These are phyloP conservation scores for Ctenosaura bakeri DNA, from an alignment of 2,797 vertebrate species.

Conservation along the genomic window DNA sequence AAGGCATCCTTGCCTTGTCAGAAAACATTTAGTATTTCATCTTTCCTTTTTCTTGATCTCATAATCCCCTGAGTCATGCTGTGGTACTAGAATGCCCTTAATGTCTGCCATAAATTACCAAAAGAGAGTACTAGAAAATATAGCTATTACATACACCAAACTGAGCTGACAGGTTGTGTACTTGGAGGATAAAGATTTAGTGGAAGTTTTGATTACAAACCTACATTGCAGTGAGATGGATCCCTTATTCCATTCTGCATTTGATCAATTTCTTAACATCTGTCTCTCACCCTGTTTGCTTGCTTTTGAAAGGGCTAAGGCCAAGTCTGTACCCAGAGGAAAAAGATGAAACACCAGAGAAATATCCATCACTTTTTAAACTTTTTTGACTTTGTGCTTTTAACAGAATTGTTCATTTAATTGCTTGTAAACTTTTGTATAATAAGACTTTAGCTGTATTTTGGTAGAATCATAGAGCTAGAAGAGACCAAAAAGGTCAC, in stretches of 20 bases:
- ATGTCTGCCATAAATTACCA: neutral
- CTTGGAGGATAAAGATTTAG: constrained; percentile 23
- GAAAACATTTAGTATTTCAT: constrained; percentile 35
- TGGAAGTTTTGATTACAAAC: constrained; percentile 30
- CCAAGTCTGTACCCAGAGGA: neutral
- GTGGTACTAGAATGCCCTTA: constrained; percentile 28
- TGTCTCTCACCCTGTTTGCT: neutral
- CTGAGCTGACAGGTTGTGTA: constrained; percentile 24
- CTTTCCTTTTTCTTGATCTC: constrained; percentile 37
- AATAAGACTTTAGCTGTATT: too few species aligned
- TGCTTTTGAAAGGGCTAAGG: constrained; percentile 12
- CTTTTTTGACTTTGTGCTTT: too few species aligned
- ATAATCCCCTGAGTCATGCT: constrained; percentile 49
- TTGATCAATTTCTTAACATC: neutral
- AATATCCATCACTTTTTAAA: neutral
- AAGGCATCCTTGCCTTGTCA: constrained; percentile 30
- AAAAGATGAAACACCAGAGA: constrained; percentile 3
- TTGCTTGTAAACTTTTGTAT: too few species aligned
- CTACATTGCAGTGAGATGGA: neutral
- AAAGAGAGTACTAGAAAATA: constrained; percentile 27
- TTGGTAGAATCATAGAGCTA: too few species aligned
- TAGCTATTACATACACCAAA: constrained; percentile 16
- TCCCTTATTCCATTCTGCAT: neutral
- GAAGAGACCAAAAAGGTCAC: too few species aligned
- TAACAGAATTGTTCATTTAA: too few species aligned